Base-by-base conservation (phyloP, 2,113 vertebrate species). In the Bagarius yarrelli region DNA sequence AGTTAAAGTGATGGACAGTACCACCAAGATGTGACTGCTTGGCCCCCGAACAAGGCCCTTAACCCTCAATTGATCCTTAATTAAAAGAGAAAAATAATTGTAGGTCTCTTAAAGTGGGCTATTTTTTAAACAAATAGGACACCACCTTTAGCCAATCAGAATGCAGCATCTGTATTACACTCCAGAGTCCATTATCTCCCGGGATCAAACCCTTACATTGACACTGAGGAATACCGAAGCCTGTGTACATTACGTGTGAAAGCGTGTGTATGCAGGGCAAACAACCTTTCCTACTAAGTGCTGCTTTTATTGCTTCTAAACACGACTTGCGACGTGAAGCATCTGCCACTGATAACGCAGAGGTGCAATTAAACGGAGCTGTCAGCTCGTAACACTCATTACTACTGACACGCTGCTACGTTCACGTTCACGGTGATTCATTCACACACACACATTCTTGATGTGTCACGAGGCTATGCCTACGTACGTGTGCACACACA, bases 391-490 rank as follows among this genome's bases (percentile, higher is more conserved):
- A 61, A 66, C 32, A 21, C 77, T 64, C 70, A 80, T 82, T 79
- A 75, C 75, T 47, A 61, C 55, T 61, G 84, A 81, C 78, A 78
- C 40, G 30, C 57, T 60, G 25, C 34, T 81, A 67, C 34, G 57
- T 53, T 80, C 74, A n/a, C 67, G 70, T 79, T 79, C 63, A 71
- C 25, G 69, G 36, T 53, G 70, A 67, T 55, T 78, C 47, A 83
- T 86, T 81, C 53, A 67, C 71, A 50, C 56, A 83, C 53, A 83
- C 53, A 67, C 71, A 50, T 40, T 27, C 44, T 66, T 50, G 78
- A 71, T 23, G 18, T 11, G 15, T 79, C 74, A 27, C 40, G 19
- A 25, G 19, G 34, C n/a, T 50, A 47, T n/a, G 47, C 18, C 8
- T 25, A 50, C 23, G 50, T 30, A 59, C 40, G 8, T 34, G 8